Conservation (phyloP, 2,888 invertebrate species). For the Alcis repandata region DNA sequence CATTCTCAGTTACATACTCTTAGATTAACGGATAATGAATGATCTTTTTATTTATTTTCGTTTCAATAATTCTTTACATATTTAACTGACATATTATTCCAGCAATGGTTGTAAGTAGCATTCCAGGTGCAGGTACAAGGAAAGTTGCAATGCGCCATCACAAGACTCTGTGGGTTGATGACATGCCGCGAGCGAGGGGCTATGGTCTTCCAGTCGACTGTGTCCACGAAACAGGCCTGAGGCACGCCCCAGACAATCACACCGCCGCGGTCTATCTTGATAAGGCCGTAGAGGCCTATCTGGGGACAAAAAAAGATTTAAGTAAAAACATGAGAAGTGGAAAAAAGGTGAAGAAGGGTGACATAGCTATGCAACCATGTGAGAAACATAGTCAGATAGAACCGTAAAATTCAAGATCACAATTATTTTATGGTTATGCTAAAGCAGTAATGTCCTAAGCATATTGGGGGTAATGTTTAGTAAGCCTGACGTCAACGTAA, state of each 20-base stretch:
- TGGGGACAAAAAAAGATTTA: constrained; percentile 60
- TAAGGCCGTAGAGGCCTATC: constrained; percentile 91
- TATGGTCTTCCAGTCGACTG: constrained; percentile 72
- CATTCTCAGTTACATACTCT: no score
- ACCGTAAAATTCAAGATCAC: no score
- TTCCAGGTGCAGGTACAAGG: constrained; percentile 65
- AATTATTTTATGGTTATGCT: background rate
- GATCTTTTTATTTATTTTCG: no score
- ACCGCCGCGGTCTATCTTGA: constrained; percentile 92
- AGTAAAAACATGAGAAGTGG: background rate
- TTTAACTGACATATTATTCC: constrained; percentile 70
- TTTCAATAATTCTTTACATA: no score
- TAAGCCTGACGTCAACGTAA: no score
- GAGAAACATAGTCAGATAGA: no score
- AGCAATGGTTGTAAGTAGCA: constrained; percentile 66
- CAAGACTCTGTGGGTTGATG: constrained; percentile 58
- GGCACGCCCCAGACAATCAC: constrained; percentile 92
- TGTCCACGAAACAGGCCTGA: constrained; percentile 91
- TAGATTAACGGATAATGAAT: no score
- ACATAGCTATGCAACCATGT: no score
- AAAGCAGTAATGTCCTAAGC: no score
- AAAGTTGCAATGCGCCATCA: constrained; percentile 58
- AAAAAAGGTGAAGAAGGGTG: background rate
- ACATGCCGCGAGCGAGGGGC: constrained; percentile 69
- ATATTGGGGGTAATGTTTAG: no score